phyloP scores from a whole-genome alignment of 2,113 vertebrate species.

The Leucoraja erinaceus region DNA sequence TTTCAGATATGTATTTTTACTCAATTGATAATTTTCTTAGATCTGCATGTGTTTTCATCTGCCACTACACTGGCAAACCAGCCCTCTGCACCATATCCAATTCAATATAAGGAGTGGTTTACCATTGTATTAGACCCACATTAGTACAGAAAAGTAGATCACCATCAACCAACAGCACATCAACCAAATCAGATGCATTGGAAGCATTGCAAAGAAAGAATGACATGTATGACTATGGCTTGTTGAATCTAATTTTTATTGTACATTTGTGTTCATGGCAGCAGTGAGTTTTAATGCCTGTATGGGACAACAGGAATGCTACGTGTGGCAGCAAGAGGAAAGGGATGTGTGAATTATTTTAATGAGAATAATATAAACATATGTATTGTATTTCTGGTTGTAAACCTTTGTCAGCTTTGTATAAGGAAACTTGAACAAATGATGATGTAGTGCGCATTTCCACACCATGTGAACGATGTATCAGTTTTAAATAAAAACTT shows the following conservation, averaged over 20 bases:
- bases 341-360: slow-evolving; percentile 46
- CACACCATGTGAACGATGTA: slow-evolving; percentile 55
- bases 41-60: slow-evolving; percentile 19
- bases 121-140: not conserved
- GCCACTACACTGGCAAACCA: slow-evolving; percentile 24
- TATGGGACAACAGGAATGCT: slow-evolving; percentile 36
- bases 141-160: slow-evolving; percentile 30
- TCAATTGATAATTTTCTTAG: slow-evolving; percentile 36
- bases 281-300: slow-evolving; percentile 11
- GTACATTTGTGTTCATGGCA: slow-evolving; percentile 42
- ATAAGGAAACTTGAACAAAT: slow-evolving; percentile 46
- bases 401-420: slow-evolving; percentile 41
- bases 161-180: slow-evolving; percentile 41
- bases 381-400: slow-evolving; percentile 35
- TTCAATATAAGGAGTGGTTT: not conserved
- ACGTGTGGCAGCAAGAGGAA: slow-evolving; percentile 39
- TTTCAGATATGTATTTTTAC: slow-evolving; percentile 36
- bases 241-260: slow-evolving; percentile 20
- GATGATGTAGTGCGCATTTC: slow-evolving; percentile 54
- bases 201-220: slow-evolving; percentile 38
- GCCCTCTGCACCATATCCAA: not conserved
- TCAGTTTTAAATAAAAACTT: slow-evolving; percentile 65
- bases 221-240: slow-evolving; percentile 40
- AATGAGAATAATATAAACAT: slow-evolving; percentile 41
- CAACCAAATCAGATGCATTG: slow-evolving; percentile 40